Conservation (phyloP, 1,140 invertebrate species). For the Babylonia areolata region DNA sequence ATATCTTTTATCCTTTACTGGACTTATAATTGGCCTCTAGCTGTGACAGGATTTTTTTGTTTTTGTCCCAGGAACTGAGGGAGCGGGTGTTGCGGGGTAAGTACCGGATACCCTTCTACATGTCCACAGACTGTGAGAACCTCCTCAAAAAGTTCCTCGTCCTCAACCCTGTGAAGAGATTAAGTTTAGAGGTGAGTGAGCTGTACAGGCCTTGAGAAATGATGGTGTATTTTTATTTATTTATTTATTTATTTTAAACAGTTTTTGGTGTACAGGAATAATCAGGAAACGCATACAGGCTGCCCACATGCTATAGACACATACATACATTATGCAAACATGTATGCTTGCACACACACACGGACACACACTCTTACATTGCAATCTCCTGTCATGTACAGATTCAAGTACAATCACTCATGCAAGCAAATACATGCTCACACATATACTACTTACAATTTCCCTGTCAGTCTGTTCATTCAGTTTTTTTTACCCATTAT, state of each 20-base stretch:
- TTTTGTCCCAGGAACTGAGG: constrained; percentile 85
- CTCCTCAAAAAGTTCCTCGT: constrained; percentile 99
- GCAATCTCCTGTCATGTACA: no score
- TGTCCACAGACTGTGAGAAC: constrained; percentile 99
- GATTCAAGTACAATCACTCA: neutral
- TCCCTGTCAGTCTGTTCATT: no score
- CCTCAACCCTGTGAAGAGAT: constrained; percentile 97
- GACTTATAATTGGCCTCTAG: no score
- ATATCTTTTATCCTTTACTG: no score
- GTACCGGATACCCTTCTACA: constrained; percentile 99
- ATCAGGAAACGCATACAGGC: neutral
- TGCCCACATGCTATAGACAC: neutral
- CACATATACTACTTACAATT: no score
- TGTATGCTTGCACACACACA: neutral
- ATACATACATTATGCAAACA: neutral
- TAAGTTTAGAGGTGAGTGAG: constrained; percentile 93
- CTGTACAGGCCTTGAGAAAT: neutral
- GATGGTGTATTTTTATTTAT: neutral
- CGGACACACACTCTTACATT: neutral
- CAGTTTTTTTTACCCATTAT: no score
- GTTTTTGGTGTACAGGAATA: no score
- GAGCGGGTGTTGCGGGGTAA: constrained; percentile 98
- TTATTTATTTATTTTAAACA: constrained; percentile 24
- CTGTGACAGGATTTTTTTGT: neutral
- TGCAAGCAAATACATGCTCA: neutral